Base-by-base conservation (phyloP, 2,888 invertebrate genomes). In the Girardia tigrina region DNA sequence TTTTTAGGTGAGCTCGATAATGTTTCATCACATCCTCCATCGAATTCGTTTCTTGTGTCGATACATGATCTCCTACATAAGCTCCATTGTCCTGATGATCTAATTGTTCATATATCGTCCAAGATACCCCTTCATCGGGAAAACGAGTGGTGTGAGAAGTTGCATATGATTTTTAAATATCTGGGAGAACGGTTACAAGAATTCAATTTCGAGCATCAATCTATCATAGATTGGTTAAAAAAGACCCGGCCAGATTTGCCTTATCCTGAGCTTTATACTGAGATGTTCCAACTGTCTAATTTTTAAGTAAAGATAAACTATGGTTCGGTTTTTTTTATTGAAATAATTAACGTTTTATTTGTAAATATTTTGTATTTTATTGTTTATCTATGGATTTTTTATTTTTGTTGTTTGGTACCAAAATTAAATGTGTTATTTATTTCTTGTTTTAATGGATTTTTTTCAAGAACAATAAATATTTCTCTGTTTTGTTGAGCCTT, bases 121-220 rank as follows among this genome's bases (percentile, higher is more conserved):
- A 56, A 56, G 23, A 56, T 56, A 8, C n/a, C 56, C 20, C n/a
- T 20, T 20, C 23, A 6, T 56, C 4, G 6, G 2, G 56, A 56
- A 56, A 56, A 8, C 23, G 23, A 56, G 23, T 8, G 4, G n/a
- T 56, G 56, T 56, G 8, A 56, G 23, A 56, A 56, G n/a, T 56
- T 56, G 23, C 56, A 56, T 23, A 56, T 56, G 4, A 56, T 56
- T 56, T 56, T 56, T 16, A 56, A 56, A 56, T n/a, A 20, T n/a
- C 56, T 56, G 6, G 56, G 56, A 20, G 56, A 56, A 56, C n/a
- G 23, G n/a, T 56, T 74, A 26, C 42, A 74, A 26, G 29, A 26
- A 26, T 56, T 74, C 26, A 74, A 74, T 29, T 6, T 12, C 14
- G 74, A 74, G 16, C 74, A 74, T 74, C 74, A 74, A 42, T 20